phyloP scores from a whole-genome alignment of 2,888 invertebrate species.

The Psylliodes chrysocephalus region DNA sequence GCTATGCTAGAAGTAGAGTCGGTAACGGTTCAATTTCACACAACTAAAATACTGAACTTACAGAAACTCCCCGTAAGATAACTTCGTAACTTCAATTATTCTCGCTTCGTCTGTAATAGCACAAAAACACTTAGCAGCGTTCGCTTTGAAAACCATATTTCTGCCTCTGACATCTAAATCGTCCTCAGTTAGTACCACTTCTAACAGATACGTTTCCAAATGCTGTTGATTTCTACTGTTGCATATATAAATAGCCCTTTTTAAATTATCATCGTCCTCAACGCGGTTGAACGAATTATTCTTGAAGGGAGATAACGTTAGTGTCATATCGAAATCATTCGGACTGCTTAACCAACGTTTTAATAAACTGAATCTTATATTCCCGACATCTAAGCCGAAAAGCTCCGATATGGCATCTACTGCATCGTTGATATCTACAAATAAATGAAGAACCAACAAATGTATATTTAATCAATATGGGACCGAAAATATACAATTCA shows the following conservation, averaged over 20 bases:
- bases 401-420: slow-evolving; percentile 62
- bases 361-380: slow-evolving; percentile 60
- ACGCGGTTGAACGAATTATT: no score
- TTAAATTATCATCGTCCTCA: slow-evolving; percentile 45
- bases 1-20: no score
- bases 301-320: no score
- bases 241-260: slow-evolving; percentile 52
- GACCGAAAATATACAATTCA: no score
- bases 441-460: no score
- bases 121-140: slow-evolving; percentile 56
- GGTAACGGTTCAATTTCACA: no score
- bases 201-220: slow-evolving; percentile 46
- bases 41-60: slow-evolving; percentile 46
- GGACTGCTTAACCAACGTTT: slow-evolving; percentile 56
- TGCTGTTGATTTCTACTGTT: slow-evolving; percentile 31
- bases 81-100: slow-evolving; percentile 47
- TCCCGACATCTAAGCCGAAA: slow-evolving; percentile 60
- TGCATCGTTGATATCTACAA: slow-evolving; percentile 66
- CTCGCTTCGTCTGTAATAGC: slow-evolving; percentile 51
- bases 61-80: slow-evolving; percentile 50
- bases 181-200: slow-evolving; percentile 37
- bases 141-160: slow-evolving; percentile 49
- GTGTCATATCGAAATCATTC: no score
- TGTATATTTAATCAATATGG: no score
- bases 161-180: slow-evolving; percentile 36